These are phyloP conservation scores for Stramonita haemastoma DNA, from an alignment of 2,888 invertebrate genomes.

Conservation along the genomic window DNA sequence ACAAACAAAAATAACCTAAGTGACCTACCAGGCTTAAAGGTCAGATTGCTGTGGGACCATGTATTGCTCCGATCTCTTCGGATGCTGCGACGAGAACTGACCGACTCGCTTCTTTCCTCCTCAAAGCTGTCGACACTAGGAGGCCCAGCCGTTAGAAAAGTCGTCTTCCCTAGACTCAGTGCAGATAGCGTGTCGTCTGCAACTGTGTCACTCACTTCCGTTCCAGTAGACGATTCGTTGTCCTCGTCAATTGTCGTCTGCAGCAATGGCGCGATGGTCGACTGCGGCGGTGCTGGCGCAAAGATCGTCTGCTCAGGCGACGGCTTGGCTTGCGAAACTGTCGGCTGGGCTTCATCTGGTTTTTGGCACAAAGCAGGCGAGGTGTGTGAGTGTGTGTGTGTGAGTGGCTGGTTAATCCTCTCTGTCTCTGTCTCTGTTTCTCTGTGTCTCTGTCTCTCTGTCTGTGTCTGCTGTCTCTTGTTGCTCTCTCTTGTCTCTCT, in stretches of 20 bases:
- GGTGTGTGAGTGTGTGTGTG: background rate
- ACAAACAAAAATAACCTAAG: background rate
- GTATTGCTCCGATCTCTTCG: conserved; percentile 5
- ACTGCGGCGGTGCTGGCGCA: background rate
- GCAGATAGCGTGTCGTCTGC: background rate
- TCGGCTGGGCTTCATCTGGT: background rate
- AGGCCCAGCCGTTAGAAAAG: background rate
- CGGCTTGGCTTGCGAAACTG: background rate
- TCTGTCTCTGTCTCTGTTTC: background rate
- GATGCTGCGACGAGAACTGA: background rate
- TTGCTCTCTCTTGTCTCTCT: background rate
- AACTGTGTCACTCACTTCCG: background rate
- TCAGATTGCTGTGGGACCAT: background rate
- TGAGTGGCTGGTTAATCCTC: background rate
- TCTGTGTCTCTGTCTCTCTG: background rate
- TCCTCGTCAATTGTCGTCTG: conserved; percentile 13
- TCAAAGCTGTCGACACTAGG: background rate
- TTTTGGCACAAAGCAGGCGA: background rate
- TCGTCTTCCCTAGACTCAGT: background rate
- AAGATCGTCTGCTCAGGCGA: background rate
- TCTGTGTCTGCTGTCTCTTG: background rate
- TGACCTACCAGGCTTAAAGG: background rate
- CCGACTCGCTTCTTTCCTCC: background rate
- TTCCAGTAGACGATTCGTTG: background rate
- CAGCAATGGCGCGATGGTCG: background rate